phyloP scores from a whole-genome alignment of 2,113 vertebrate species.

The Mormyrus lacerda region DNA sequence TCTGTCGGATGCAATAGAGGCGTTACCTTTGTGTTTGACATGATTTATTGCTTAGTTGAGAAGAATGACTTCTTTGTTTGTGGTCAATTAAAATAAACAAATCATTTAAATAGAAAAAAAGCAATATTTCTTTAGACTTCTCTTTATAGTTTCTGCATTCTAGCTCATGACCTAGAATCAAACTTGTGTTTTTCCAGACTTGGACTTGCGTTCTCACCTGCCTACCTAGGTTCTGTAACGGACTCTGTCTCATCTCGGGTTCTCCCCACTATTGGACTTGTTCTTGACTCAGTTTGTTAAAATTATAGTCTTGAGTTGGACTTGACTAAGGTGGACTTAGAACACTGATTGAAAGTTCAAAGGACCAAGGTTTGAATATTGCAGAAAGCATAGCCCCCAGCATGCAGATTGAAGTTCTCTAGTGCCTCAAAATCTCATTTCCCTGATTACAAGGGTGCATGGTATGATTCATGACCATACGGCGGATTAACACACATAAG shows the following conservation, averaged over 20 bases:
- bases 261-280: background rate
- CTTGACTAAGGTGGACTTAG: background rate
- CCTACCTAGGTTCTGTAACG: background rate
- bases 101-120: background rate
- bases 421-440: background rate
- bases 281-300: background rate
- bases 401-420: background rate
- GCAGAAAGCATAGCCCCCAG: background rate
- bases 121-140: background rate
- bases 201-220: background rate
- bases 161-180: background rate
- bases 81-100: background rate
- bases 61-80: background rate
- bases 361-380: background rate
- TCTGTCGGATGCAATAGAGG: background rate
- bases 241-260: background rate
- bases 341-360: background rate
- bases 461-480: background rate
- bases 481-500: background rate
- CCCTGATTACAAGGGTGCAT: background rate
- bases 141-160: background rate
- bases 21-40: background rate
- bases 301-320: background rate
- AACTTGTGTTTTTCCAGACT: background rate
- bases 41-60: background rate